Evolutionary conservation across 1,140 invertebrate genomes (phyloP), one percentile per base, ranked within the genome.

Genomic region (Pachyrhynchus sulphureomaculatus): DNA sequence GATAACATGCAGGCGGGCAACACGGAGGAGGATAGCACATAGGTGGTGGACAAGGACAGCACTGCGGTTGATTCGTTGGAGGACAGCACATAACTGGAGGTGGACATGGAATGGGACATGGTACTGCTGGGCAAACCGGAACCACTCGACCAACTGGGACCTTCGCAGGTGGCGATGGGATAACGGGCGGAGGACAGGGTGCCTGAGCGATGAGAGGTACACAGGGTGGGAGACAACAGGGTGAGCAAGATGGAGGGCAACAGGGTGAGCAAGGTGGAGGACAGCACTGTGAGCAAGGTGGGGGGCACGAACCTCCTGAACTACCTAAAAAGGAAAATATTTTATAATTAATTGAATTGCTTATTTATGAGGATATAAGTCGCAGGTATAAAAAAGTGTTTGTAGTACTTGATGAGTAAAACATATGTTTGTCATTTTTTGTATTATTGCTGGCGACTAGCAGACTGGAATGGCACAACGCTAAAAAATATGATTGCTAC

Each of bases 161-260:
- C 6, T 62, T 51, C 2, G 69, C 69, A 32, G 69, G 71, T 20
- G 70, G 67, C 37, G 53, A 23, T 15, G 72, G 67, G 29, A 57
- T 63, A 49, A 71, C 65, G 12, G 67, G 60, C 13, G 72, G 71
- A 20, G 69, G 68, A 59, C 70, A 74, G 4, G 72, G 72, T 10
- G 69, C 66, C 44, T 66, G 62, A 5, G 69, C 60, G 15, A 73
- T 56, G n/a, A 71, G 37, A 15, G 72, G 70, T 12, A 72, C 66
- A 48, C 53, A 63, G 24, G 70, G 69, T 20, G 66, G 68, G 17
- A 67, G 67, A 59, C 61, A 65, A 45, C 67, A 68, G 12, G 70
- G 67, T 20, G 56, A 52, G 17, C 65, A 61, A 58, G 63, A 65
- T 45, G 69, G 68, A 5, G 52, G 52, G 0, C 36, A 36, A 41